phyloP scores from a whole-genome alignment of 2,888 invertebrate species.

The Scaptomyza reducta region DNA sequence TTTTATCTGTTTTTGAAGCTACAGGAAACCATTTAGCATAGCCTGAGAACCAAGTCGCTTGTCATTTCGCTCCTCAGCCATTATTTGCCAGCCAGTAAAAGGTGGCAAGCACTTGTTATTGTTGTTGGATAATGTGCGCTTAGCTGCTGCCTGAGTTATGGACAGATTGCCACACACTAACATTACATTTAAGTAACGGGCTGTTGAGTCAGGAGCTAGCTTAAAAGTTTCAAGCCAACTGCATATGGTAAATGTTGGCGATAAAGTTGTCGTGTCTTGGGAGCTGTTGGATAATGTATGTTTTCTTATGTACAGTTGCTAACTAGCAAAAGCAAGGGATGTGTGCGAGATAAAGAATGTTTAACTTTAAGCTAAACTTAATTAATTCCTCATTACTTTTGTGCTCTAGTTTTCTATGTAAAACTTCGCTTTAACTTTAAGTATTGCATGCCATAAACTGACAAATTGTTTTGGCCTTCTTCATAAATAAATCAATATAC shows the following conservation, averaged over 20 bases:
- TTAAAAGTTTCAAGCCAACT: constrained; percentile 20
- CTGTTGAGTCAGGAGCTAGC: constrained; percentile 28
- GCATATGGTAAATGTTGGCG: constrained; percentile 38
- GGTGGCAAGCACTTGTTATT: constrained; percentile 56
- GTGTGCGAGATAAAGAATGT: background rate
- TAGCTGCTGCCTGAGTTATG: constrained; percentile 61
- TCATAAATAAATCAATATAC: constrained; percentile 36
- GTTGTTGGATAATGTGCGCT: constrained; percentile 60
- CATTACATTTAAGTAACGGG: constrained; percentile 34
- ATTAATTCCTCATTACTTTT: background rate
- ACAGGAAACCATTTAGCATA: constrained; percentile 75
- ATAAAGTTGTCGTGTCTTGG: constrained; percentile 19
- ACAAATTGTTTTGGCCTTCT: background rate
- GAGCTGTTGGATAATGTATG: background rate
- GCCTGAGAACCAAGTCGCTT: constrained; percentile 74
- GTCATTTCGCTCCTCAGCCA: constrained; percentile 56
- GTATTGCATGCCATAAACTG: background rate
- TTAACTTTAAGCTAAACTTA: background rate
- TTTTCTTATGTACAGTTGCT: constrained; percentile 3
- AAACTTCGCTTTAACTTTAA: background rate
- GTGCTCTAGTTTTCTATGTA: background rate
- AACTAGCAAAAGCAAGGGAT: background rate
- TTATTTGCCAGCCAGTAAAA: constrained; percentile 61
- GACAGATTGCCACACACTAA: constrained; percentile 69
- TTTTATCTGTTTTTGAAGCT: constrained; percentile 5